These are phyloP conservation scores for Vandiemenella viatica DNA, from an alignment of 2,888 invertebrate genomes.

Conservation along the genomic window DNA sequence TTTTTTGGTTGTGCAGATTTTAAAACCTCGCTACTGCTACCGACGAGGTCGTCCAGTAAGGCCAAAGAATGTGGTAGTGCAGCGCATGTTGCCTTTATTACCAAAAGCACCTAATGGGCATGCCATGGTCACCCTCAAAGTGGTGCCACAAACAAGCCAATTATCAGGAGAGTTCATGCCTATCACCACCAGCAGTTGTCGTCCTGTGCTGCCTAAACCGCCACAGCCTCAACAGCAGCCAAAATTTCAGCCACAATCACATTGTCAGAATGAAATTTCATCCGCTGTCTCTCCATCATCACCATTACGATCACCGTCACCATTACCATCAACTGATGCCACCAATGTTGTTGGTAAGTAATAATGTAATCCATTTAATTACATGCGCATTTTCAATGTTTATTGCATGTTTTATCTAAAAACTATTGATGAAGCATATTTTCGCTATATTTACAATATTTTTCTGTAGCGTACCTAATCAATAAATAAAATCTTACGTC, in stretches of 20 bases:
- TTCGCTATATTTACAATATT: too few species aligned
- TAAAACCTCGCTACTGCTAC: conserved; percentile 28
- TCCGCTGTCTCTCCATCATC: too few species aligned
- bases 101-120: conserved; percentile 38
- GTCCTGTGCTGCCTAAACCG: background rate
- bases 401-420: too few species aligned
- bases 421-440: too few species aligned
- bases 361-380: too few species aligned
- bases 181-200: background rate
- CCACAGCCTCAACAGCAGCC: background rate
- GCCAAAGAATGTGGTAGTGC: conserved; percentile 53
- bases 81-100: conserved; percentile 53
- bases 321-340: too few species aligned
- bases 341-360: too few species aligned
- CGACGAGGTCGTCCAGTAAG: conserved; percentile 31
- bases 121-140: conserved; percentile 31
- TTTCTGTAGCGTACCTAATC: too few species aligned
- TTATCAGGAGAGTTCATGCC: conserved; percentile 17
- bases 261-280: too few species aligned
- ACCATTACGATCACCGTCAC: too few species aligned
- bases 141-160: conserved; percentile 19
- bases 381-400: too few species aligned
- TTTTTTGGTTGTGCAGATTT: background rate
- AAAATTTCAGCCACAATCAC: background rate
- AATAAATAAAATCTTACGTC: too few species aligned